Base-by-base conservation (phyloP, 2,113 vertebrate species). In the Todiramphus saurophagus region DNA sequence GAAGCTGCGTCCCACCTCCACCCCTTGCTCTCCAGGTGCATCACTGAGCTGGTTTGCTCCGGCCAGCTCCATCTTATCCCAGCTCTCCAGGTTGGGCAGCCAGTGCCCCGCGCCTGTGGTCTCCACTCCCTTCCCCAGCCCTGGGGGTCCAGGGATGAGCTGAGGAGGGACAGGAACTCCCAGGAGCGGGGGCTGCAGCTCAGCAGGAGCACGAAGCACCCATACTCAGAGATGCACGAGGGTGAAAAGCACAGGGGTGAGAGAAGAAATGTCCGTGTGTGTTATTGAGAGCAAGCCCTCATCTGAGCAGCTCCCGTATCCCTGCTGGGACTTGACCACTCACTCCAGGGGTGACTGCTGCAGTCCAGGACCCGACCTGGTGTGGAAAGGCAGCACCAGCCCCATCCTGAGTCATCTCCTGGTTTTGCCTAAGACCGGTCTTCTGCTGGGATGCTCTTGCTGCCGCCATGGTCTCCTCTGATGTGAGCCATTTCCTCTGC, bases 281-380 rank as follows among this genome's bases (percentile, higher is more conserved):
- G 51, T 33, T 24, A 24, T 28, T 1, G 28, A 60, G 60, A 19
- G 62, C 0, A 4, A 53, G 17, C 37, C 17, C 53, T 18, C 2
- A 2, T 37, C 68, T 33, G 44, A 74, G 9, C 1, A 1, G 39
- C 74, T 63, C 67, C 41, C 2, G 12, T 30, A 23, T 3, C 30
- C 7, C 28, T 0, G 0, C 43, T 2, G 2, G n/a, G 28, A 23
- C n/a, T 73, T 1, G 2, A 19, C 50, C 12, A 1, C 76, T 56
- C 1, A 1, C 60, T 60, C 24, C 51, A 17, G 16, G 11, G 13
- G 31, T 63, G 83, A 27, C 50, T 51, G 50, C 50, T 24, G 12
- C 12, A 24, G 24, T 39, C 51, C 44, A 13, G 67, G 77, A 28
- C 20, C 13, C 59, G 30, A 66, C 25, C 15, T n/a, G 50, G 30